Conservation (phyloP, 2,888 invertebrate genomes). For the Aproaerema taeniolella region DNA sequence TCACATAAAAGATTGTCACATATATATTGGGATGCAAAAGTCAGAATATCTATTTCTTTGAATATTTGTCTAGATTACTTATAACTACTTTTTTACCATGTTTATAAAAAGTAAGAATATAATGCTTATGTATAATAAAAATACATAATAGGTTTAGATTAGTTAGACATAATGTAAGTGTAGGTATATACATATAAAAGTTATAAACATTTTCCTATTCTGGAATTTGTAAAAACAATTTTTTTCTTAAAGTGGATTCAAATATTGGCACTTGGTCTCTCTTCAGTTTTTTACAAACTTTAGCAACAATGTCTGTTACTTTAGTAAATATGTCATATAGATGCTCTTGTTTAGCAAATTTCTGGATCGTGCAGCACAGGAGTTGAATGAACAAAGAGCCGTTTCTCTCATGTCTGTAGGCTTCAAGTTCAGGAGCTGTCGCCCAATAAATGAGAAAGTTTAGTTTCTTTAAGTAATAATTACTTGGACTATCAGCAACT, state of each 20-base stretch:
- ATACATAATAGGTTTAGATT: too few relatives aligned
- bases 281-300: slow-evolving; percentile 33
- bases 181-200: too few relatives aligned
- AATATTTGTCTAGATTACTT: too few relatives aligned
- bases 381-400: slow-evolving; percentile 64
- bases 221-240: slow-evolving; percentile 46
- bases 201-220: slow-evolving; percentile 8
- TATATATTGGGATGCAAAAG: too few relatives aligned
- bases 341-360: slow-evolving; percentile 41
- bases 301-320: slow-evolving; percentile 44
- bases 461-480: slow-evolving; percentile 41
- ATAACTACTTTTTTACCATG: too few relatives aligned
- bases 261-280: slow-evolving; percentile 52
- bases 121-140: too few relatives aligned
- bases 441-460: slow-evolving; percentile 64
- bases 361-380: slow-evolving; percentile 41
- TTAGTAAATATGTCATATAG: slow-evolving; percentile 55
- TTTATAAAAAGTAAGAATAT: too few relatives aligned
- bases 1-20: too few relatives aligned
- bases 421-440: slow-evolving; percentile 40
- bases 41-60: not conserved
- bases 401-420: slow-evolving; percentile 26
- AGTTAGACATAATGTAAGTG: too few relatives aligned
- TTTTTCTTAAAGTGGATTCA: slow-evolving; percentile 51
- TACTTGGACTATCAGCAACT: slow-evolving; percentile 45